Evolutionary conservation across 2,113 vertebrate species (phyloP), one percentile per base, ranked within the genome.

Genomic region (Sceloporus undulatus): DNA sequence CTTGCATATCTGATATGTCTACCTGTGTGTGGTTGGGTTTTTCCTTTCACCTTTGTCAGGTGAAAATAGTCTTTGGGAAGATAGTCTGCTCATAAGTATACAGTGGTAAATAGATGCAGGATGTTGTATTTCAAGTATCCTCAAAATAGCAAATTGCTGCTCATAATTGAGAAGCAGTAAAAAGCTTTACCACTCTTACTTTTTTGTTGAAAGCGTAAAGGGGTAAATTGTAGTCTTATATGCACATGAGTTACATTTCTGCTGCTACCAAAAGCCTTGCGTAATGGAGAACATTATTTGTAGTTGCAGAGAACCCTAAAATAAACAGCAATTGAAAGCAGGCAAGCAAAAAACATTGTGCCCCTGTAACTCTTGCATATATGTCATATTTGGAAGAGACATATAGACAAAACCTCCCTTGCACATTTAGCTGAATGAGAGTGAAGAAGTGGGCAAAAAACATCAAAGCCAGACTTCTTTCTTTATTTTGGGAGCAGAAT

Each of bases 391-490:
- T 91, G 34, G 16, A 54, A 85, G 19, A 78, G 52, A 19, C 0
- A 89, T 83, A 71, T 71, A 90, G 40, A 81, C 29, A n/a, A 85
- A 90, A 75, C 7, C 13, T 59, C 16, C 82, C 73, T 86, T 54
- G 27, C 9, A 13, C 89, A 2, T 87, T 11, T 65, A 78, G 82
- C 21, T 11, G 8, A n/a, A 88, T 88, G 62, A 81, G n/a, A 38
- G 1, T 0, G 42, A 68, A 81, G 6, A 70, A 2, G 70, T 91
- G n/a, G 86, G 40, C 66, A 54, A 84, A 38, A 18, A 84, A 80
- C 65, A 14, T 38, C 81, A 84, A 70, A 75, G 25, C 29, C 29
- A 40, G 18, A 56, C 23, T 68, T 40, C 19, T 56, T 10, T 5
- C 5, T 0, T 76, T n/a, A 4, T 79, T 21, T 1, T 48, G 11